phyloP scores from a whole-genome alignment of 2,797 vertebrate species.

The Arnoldichthys spilopterus region DNA sequence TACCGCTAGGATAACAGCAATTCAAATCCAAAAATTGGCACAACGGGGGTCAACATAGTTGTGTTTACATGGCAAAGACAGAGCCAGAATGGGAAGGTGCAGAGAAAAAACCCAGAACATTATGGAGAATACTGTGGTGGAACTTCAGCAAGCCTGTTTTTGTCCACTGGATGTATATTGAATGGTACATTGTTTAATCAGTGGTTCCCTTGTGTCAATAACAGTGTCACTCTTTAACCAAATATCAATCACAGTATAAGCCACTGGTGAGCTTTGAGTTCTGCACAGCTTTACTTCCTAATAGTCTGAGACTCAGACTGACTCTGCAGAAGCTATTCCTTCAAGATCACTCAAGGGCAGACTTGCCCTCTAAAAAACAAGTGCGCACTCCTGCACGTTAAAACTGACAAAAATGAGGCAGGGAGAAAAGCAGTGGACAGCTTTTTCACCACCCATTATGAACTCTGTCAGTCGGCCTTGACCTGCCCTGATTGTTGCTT shows the following conservation, averaged over 20 bases:
- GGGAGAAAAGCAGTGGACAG: slow-evolving; percentile 1
- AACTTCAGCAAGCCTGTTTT: too few species aligned
- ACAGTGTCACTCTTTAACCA: background rate
- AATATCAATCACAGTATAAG: background rate
- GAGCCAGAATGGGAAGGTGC: too few species aligned
- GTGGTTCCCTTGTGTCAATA: background rate
- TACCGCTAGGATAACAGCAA: too few species aligned
- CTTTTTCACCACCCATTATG: slow-evolving; percentile 8
- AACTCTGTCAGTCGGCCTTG: slow-evolving; percentile 27
- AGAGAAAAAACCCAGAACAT: too few species aligned
- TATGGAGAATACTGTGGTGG: too few species aligned
- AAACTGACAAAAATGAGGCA: slow-evolving; percentile 20
- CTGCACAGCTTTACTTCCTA: background rate
- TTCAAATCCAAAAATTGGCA: too few species aligned
- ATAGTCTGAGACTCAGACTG: background rate
- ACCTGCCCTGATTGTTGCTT: slow-evolving; percentile 34
- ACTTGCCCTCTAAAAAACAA: background rate
- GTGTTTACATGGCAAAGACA: too few species aligned
- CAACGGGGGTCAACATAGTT: too few species aligned
- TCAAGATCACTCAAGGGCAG: background rate
- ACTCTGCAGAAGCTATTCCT: background rate
- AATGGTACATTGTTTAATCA: background rate
- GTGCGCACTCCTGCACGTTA: background rate
- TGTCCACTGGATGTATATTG: too few species aligned
- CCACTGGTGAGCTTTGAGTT: background rate